Percentiles rank a stretch among this genome's conserved stretches.
Evolutionary conservation across 2,888 invertebrate genomes (phyloP).

Genomic region (Catocala sponsa): DNA sequence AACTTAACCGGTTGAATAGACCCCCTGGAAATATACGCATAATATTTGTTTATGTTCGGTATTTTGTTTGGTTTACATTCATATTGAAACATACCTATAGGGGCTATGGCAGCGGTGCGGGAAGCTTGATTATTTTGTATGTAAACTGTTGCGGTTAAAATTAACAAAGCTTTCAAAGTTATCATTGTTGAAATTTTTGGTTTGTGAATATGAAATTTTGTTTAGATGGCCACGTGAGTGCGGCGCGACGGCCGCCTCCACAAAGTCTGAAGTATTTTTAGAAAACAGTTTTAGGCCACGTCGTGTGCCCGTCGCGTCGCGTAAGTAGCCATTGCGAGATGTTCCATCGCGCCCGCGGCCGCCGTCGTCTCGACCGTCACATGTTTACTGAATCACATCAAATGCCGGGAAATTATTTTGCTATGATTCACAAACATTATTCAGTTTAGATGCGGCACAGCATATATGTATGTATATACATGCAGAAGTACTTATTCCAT

Average conservation of each 20-base stretch:
- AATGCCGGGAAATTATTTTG: conserved; percentile 22
- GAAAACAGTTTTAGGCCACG: conserved; percentile 84
- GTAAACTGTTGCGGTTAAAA: conserved; percentile 40
- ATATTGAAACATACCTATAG: conserved; percentile 67
- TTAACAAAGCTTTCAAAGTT: conserved; percentile 49
- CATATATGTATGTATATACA: no score
- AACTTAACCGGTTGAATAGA: conserved; percentile 76
- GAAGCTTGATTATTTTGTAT: conserved; percentile 43
- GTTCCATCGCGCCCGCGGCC: conserved; percentile 6
- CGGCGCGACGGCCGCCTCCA: conserved; percentile 66
- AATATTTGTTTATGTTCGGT: conserved; percentile 21
- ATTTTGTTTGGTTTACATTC: conserved; percentile 11
- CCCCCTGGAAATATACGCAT: conserved; percentile 75
- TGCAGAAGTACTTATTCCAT: no score
- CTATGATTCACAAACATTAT: conserved; percentile 12
- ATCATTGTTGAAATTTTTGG: conserved; percentile 54
- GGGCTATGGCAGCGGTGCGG: conserved; percentile 60
- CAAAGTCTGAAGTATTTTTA: conserved; percentile 83
- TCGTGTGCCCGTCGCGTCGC: conserved; percentile 55
- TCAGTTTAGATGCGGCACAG: no score
- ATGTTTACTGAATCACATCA: conserved; percentile 21
- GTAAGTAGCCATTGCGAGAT: conserved; percentile 30
- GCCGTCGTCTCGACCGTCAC: conserved; percentile 3
- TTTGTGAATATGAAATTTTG: conserved; percentile 47
- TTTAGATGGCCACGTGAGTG: conserved; percentile 65